Evolutionary conservation across 2,888 invertebrate species (phyloP), one percentile per base, ranked within the genome.

Genomic region (Andricus curvator): DNA sequence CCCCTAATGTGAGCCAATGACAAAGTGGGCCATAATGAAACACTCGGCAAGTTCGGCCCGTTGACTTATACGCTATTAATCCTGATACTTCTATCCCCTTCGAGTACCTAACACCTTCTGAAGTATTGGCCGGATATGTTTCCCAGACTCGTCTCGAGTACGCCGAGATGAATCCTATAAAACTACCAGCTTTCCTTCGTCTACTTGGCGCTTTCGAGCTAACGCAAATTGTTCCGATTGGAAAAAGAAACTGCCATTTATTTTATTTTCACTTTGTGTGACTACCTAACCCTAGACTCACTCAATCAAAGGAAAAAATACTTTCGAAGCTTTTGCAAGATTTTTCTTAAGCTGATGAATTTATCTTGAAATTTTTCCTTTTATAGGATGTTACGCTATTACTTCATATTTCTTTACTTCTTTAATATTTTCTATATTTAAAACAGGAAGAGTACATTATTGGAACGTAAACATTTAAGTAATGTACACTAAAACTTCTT

Each of bases 31-130:
- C 81, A 82, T 83, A 85, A 85, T 84, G 87, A 87, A 87, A 86
- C 79, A 85, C 84, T 84, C 78, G 82, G 82, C 82, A 81, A 84
- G 81, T 84, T 80, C 81, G 81, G 79, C 80, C 77, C 81, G 81
- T 25, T 66, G 80, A 80, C 81, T 85, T 66, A 79, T 80, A 82
- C 77, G 82, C 83, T 83, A 87, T 86, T 86, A 87, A 82, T 81
- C 80, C 84, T 85, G 86, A 87, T 85, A 85, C 84, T 85, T 84
- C 83, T 84, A 84, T 82, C 85, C 84, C 81, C 81, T 84, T 82
- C 80, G 77, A 79, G 78, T 60, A 78, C 83, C 66, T 81, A 80
- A 76, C 77, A 74, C 44, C 78, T 79, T 79, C 81, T 79, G 51
- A 78, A 82, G 83, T 83, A 84, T 84, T 82, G 83, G 84, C 80